A percentile compares a stretch with the other conserved stretches of the same genome.
These are phyloP conservation scores for Platichthys flesus DNA, from an alignment of 2,113 vertebrate species.

Conservation along the genomic window DNA sequence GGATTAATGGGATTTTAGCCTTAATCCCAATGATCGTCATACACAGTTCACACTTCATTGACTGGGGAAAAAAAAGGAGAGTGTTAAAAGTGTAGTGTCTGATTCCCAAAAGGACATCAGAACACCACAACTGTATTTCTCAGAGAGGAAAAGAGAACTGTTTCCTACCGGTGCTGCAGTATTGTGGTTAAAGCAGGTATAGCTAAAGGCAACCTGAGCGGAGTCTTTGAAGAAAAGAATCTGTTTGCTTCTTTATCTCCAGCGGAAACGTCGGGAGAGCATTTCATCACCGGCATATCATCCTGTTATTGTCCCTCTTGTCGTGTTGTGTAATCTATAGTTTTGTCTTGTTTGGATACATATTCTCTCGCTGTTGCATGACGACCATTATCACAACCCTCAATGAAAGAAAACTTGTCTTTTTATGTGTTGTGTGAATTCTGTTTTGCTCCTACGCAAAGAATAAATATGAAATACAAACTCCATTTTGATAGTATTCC, in stretches of 20 bases:
- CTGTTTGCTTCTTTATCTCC: not conserved
- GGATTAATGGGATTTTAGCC: constrained; percentile 74
- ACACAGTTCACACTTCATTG: constrained; percentile 39
- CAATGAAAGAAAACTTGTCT: not conserved
- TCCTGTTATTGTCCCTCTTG: not conserved
- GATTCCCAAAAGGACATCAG: constrained; percentile 57
- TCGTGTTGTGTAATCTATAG: not conserved
- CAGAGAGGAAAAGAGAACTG: constrained; percentile 8
- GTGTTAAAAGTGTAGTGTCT: constrained; percentile 50
- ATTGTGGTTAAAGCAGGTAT: constrained; percentile 27
- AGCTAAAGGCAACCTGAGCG: constrained; percentile 46
- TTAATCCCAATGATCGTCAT: constrained; percentile 76
- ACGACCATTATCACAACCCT: not conserved
- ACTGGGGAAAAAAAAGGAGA: constrained; percentile 44
- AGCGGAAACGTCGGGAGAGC: not conserved
- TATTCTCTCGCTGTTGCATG: not conserved
- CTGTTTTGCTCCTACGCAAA: not conserved
- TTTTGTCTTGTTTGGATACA: not conserved
- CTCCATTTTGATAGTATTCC: constrained; percentile 1
- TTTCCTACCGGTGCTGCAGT: constrained; percentile 8
- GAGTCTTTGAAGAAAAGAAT: constrained; percentile 33
- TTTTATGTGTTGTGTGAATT: not conserved
- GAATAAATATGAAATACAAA: constrained; percentile 9
- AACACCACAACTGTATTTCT: constrained; percentile 6
- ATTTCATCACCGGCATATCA: not conserved